Percentiles rank a stretch among this genome's conserved stretches.
Evolutionary conservation across 2,888 invertebrate genomes (phyloP).

Genomic region (Watsonalla binaria): DNA sequence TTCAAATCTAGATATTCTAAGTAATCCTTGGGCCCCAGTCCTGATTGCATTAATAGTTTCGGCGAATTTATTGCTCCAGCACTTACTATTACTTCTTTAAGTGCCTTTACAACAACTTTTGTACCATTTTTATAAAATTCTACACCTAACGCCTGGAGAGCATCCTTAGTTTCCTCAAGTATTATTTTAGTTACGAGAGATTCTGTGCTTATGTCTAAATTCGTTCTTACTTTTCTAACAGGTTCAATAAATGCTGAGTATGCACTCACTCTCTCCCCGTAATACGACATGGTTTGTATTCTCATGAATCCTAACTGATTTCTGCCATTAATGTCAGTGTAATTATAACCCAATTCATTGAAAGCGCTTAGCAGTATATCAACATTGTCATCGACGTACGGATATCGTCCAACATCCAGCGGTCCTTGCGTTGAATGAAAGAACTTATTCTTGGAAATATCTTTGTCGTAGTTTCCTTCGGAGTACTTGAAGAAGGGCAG

Average conservation of each 20-base stretch:
- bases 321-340: slow-evolving; percentile 66
- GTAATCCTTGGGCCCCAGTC: slow-evolving; percentile 66
- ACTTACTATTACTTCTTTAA: slow-evolving; percentile 61
- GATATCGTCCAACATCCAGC: slow-evolving; percentile 65
- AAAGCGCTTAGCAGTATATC: slow-evolving; percentile 64
- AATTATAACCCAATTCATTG: slow-evolving; percentile 65
- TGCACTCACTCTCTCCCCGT: slow-evolving; percentile 67
- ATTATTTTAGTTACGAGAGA: slow-evolving; percentile 63
- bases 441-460: slow-evolving; percentile 61
- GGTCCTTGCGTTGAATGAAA: slow-evolving; percentile 70
- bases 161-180: slow-evolving; percentile 40
- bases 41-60: slow-evolving; percentile 68
- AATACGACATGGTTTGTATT: slow-evolving; percentile 66
- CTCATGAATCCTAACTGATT: slow-evolving; percentile 69
- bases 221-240: slow-evolving; percentile 53
- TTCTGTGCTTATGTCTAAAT: slow-evolving; percentile 57
- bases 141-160: slow-evolving; percentile 45
- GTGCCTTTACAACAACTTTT: slow-evolving; percentile 41
- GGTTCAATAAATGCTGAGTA: slow-evolving; percentile 69
- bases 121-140: slow-evolving; percentile 66
- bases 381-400: slow-evolving; percentile 64
- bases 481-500: slow-evolving; percentile 71
- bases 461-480: slow-evolving; percentile 71
- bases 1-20: slow-evolving; percentile 63
- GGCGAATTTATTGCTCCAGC: slow-evolving; percentile 69